A percentile compares a stretch with the other conserved stretches of the same genome.
Evolutionary conservation across 2,888 invertebrate genomes (phyloP).

Genomic region (Stenurella melanura): DNA sequence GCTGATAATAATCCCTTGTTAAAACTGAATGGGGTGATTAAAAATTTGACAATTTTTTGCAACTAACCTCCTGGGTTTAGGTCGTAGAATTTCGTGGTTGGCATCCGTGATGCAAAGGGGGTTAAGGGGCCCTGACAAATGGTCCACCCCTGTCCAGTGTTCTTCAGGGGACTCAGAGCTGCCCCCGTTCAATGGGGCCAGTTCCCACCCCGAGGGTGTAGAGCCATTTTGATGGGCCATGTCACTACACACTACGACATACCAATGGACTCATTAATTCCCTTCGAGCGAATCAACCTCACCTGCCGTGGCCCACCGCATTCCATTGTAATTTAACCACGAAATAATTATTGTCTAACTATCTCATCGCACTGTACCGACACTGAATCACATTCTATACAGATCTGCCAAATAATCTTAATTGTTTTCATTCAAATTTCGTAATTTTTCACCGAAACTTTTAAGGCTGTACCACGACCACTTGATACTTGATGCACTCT

Average conservation of each 20-base stretch:
- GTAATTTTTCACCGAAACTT: slow-evolving; percentile 31
- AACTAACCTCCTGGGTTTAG: slow-evolving; percentile 87
- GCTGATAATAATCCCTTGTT: too few species aligned
- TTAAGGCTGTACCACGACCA: slow-evolving; percentile 25
- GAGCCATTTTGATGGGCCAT: slow-evolving; percentile 67
- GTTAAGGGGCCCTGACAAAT: slow-evolving; percentile 79
- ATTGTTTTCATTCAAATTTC: slow-evolving; percentile 31
- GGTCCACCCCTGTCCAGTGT: slow-evolving; percentile 76
- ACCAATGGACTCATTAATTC: slow-evolving; percentile 39
- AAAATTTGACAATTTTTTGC: not conserved
- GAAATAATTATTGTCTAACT: slow-evolving; percentile 24
- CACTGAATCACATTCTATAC: slow-evolving; percentile 11
- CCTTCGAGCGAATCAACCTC: slow-evolving; percentile 31
- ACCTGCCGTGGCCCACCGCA: slow-evolving; percentile 44
- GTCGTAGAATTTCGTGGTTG: slow-evolving; percentile 89
- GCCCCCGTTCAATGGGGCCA: slow-evolving; percentile 63
- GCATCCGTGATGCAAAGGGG: slow-evolving; percentile 82
- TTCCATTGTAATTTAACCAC: slow-evolving; percentile 38
- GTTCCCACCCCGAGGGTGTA: slow-evolving; percentile 68
- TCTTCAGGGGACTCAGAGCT: slow-evolving; percentile 64
- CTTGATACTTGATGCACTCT: slow-evolving; percentile 25
- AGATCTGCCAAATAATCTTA: not conserved
- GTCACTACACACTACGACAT: slow-evolving; percentile 47
- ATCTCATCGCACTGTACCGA: slow-evolving; percentile 10
- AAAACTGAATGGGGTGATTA: not conserved